Evolutionary conservation across 1,140 invertebrate genomes (phyloP), one percentile per base, ranked within the genome.

Genomic region (Cataglyphis hispanica): DNA sequence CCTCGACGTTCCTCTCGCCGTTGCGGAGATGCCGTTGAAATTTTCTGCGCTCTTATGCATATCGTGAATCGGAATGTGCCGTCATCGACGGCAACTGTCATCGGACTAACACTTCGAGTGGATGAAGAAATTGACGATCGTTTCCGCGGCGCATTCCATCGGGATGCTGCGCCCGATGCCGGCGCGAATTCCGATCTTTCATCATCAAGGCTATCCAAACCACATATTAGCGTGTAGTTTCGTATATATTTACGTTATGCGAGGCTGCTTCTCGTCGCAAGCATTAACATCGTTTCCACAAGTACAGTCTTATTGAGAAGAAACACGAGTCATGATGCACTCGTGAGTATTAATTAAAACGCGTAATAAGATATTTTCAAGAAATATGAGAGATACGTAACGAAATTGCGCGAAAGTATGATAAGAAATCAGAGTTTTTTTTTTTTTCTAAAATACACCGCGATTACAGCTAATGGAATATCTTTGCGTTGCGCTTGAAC

Each of bases 151-250:
- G 13, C 40, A 43, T 77, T 46, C 75, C 60, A 22, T 16, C 11
- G 37, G 25, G 74, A 76, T n/a, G 74, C 70, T 37, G 70, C 8
- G 46, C 37, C 34, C 22, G 40, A 16, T 25, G 58, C 34, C 22
- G 40, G 22, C 37, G 58, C 75, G n/a, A 64, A 77, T 77, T 77
- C 60, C 60, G n/a, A 63, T 77, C 60, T 77, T 77, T 77, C 60
- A 34, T 77, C 58, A 27, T 1, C 19, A 37, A 22, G 58, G 50
- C 27, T 46, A 46, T 77, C 22, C 25, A 50, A 34, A 50, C 16
- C 37, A 63, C 27, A 31, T 63, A 43, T 64, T 46, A 16, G 10
- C 11, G 34, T 22, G 3, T 46, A 46, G 13, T 46, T 40, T 22
- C 16, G n/a, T 7, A 27, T 25, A 37, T 16, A 37, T 13, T 56